Conservation (phyloP, 1,140 invertebrate genomes). For the Tachypleus tridentatus region DNA sequence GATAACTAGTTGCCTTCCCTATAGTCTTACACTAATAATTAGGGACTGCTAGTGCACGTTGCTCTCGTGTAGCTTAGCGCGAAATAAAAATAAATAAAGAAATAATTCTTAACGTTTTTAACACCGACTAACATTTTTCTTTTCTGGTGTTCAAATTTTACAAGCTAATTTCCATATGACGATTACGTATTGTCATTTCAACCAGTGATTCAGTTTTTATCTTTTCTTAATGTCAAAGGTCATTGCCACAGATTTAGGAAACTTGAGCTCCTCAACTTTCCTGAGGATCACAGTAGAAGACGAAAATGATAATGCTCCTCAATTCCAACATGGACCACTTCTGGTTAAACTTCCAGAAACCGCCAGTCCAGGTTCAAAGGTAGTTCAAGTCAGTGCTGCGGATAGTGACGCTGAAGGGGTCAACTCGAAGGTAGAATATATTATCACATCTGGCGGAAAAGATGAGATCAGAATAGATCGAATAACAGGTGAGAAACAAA, state of each 20-base stretch:
- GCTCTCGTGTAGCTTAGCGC: too few relatives aligned
- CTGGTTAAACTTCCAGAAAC: slow-evolving; percentile 36
- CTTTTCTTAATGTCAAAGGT: slow-evolving; percentile 32
- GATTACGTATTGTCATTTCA: too few relatives aligned
- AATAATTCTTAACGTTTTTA: too few relatives aligned
- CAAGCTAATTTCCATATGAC: too few relatives aligned
- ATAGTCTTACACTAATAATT: too few relatives aligned
- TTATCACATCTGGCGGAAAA: slow-evolving; percentile 25
- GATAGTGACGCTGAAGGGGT: slow-evolving; percentile 35
- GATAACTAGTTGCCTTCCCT: too few relatives aligned
- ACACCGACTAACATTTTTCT: too few relatives aligned
- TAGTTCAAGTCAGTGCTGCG: slow-evolving; percentile 35
- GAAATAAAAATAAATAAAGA: too few relatives aligned
- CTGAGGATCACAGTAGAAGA: slow-evolving; percentile 58
- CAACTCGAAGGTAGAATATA: slow-evolving; percentile 32
- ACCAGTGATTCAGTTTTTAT: too few relatives aligned
- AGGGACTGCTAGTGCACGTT: too few relatives aligned
- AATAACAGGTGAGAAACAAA: slow-evolving; percentile 36
- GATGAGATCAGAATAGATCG: slow-evolving; percentile 27
- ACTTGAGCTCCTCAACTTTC: slow-evolving; percentile 45
- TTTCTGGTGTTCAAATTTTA: too few relatives aligned
- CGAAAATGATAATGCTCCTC: slow-evolving; percentile 69
- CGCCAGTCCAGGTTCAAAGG: slow-evolving; percentile 34
- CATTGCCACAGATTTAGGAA: slow-evolving; percentile 58
- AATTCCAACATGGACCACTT: slow-evolving; percentile 32